A percentile compares a stretch with the other conserved stretches of the same genome.
Conservation (phyloP, 2,113 vertebrate genomes). For the Dromas ardeola region DNA sequence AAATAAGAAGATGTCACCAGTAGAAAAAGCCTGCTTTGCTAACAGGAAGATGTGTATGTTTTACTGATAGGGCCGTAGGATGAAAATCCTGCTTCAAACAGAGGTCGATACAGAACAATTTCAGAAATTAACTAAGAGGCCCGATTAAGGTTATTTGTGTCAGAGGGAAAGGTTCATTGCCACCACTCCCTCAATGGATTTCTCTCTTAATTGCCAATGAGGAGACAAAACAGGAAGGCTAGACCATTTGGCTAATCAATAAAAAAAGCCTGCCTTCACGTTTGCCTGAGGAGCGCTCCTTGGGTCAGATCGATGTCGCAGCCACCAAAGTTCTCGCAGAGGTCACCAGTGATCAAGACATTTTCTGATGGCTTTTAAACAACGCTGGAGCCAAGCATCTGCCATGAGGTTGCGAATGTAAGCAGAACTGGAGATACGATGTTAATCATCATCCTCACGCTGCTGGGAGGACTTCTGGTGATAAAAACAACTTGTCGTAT, state of each 20-base stretch:
- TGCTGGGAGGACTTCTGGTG: background rate
- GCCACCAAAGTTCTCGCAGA: conserved; percentile 27
- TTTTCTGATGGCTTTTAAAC: conserved; percentile 45
- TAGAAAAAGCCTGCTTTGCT: conserved; percentile 42
- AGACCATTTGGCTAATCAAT: conserved; percentile 29
- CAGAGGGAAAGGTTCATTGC: conserved; percentile 50
- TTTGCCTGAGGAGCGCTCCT: conserved; percentile 22
- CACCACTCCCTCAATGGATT: conserved; percentile 27
- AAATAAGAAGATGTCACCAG: conserved; percentile 64
- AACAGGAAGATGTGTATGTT: conserved; percentile 22
- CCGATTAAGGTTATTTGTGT: conserved; percentile 67
- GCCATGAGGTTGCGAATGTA: background rate
- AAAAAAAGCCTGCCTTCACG: conserved; percentile 31
- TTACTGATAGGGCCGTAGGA: conserved; percentile 24
- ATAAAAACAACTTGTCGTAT: background rate
- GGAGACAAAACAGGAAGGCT: conserved; percentile 36
- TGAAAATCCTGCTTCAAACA: conserved; percentile 50
- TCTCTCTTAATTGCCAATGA: conserved; percentile 44
- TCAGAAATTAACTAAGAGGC: conserved; percentile 70
- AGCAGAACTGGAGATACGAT: background rate
- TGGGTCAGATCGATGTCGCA: conserved; percentile 41
- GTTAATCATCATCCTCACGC: background rate
- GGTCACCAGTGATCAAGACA: conserved; percentile 3
- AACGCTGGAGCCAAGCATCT: background rate
- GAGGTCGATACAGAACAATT: conserved; percentile 61